Base-by-base conservation (phyloP, 2,113 vertebrate genomes). In the Taurulus bubalis region DNA sequence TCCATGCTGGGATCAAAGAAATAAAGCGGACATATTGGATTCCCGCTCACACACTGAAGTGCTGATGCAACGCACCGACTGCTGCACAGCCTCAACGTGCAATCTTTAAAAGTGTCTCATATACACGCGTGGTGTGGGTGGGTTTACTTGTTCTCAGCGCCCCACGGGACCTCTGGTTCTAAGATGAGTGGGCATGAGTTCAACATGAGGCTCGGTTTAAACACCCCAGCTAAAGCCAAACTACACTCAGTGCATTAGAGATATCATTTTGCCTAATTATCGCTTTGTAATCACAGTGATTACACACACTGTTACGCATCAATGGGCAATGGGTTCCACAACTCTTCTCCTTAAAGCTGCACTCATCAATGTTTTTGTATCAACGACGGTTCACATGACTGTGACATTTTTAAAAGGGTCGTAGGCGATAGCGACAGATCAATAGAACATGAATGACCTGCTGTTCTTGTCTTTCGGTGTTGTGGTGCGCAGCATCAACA, bases 141-240 rank as follows among this genome's bases (percentile, higher is more conserved):
- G 78, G 56, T 81, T 87, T 68, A 59, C 42, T 55, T 74, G 75
- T 66, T 73, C n/a, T 32, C 63, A 62, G 65, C 63, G 80, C 32
- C 71, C 73, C 72, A 68, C 18, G 26, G 26, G 28, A 18, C 14
- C 30, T 2, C 53, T 60, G 63, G 18, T 60, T 84, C 86, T 28
- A 47, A 80, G 36, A 72, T 6, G 56, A 22, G 74, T 1, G 34
- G 49, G 22, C 72, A 68, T 71, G 60, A 64, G 8, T 59, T 24
- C 49, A 18, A 45, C 8, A 60, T 16, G 15, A 47, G 32, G 24
- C 20, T 64, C 2, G 8, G 28, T 71, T 78, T 55, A 63, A 80
- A 59, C 56, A 47, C 6, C 53, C 12, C 58, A 5, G 24, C 10
- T 36, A 20, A 4, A 26, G n/a, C 16, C 66, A 34, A 63, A 63